These are phyloP conservation scores for Microtus ochrogaster DNA, from an alignment of 2,113 vertebrate genomes.

Conservation along the genomic window DNA sequence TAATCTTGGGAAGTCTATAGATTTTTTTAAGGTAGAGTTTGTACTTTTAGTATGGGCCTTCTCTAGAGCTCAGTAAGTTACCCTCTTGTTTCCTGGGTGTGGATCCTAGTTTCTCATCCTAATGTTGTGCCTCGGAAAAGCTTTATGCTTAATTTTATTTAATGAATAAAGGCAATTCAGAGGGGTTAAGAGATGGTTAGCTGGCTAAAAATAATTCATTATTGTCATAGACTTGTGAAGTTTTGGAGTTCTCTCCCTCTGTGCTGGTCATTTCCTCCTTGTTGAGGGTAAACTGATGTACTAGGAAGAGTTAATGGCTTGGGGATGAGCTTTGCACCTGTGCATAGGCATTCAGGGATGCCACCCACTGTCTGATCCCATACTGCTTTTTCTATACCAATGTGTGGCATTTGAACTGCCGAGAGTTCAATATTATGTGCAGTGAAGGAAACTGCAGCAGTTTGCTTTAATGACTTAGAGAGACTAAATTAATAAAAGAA, in stretches of 20 bases:
- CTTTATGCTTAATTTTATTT: constrained; percentile 30
- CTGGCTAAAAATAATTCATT: constrained; percentile 48
- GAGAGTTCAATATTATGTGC: background rate
- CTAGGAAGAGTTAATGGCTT: background rate
- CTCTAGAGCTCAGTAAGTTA: background rate
- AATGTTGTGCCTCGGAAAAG: background rate
- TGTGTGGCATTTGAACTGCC: background rate
- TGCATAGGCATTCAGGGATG: background rate
- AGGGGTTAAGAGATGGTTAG: constrained; percentile 18
- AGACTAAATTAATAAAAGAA: constrained; percentile 34
- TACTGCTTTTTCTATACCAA: background rate
- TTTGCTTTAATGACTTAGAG: background rate
- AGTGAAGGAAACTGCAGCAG: background rate
- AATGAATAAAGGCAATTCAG: background rate
- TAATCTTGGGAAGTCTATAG: constrained; percentile 41
- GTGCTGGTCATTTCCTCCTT: background rate
- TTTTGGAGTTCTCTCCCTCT: background rate
- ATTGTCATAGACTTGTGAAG: constrained; percentile 20
- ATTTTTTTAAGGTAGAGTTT: background rate
- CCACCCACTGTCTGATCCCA: background rate
- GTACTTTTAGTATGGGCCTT: background rate
- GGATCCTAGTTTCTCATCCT: background rate
- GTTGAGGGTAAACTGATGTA: background rate
- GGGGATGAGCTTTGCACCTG: background rate
- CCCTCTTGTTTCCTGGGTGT: background rate